Evolutionary conservation across 2,797 vertebrate genomes (phyloP), one percentile per base, ranked within the genome.

Genomic region (Gymnodraco acuticeps): DNA sequence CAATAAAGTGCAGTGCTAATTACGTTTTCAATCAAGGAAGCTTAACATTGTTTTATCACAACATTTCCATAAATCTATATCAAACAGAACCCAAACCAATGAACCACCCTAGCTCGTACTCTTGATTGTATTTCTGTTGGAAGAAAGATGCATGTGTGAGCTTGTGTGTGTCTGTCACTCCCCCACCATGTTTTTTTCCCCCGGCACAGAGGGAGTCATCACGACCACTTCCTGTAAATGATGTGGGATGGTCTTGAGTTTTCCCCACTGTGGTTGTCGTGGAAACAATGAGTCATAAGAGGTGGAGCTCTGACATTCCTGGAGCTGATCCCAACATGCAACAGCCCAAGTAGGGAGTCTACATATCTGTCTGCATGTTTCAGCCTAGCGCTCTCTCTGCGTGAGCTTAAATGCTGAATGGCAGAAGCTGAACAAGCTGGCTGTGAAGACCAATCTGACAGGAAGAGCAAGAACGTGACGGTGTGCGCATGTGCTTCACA

Each of bases 251-350:
- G 61, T 64, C 67, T 50, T 41, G 65, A 61, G 42, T 63, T 76
- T 72, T 71, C 20, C 77, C 63, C 41, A 23, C 46, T 70, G 60
- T 62, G 66, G 80, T 89, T 70, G 66, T 67, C 58, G 16, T 86
- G 85, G 88, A 92, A 91, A 88, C 77, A 60, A 15, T 92, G 90
- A 93, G 72, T 93, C 91, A 94, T 63, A 66, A 33, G 17, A 70
- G 84, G 86, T 70, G 92, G 88, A 82, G 75, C 66, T 31, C 73
- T 48, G 19, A 77, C 77, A 92, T 86, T 92, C 89, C 76, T 74
- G 70, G 73, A 71, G 69, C 19, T 60, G 78, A 82, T 86, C 68
- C 82, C 47, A 14, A 62, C 59, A 61, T 17, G 55, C 74, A 78
- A 55, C 55, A 68, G 72, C 27, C 51, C 3, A 3, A 38, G 43